Evolutionary conservation across 2,888 invertebrate genomes (phyloP).

Genomic region (Trilocha varians): DNA sequence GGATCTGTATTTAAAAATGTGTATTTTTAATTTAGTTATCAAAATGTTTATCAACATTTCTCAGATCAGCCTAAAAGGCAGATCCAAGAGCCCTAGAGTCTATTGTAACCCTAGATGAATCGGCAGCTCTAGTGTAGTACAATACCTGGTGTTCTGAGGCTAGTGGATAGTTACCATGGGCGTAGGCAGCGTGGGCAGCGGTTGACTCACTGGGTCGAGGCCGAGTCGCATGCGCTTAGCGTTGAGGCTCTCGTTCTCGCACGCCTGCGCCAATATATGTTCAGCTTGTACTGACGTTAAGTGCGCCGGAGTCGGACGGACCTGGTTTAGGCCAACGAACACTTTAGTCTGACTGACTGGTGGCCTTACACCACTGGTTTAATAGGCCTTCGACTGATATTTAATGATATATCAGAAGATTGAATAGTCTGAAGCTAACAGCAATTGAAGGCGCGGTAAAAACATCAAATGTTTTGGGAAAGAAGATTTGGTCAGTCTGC

Average conservation of each 20-base stretch:
- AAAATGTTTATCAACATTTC: no score
- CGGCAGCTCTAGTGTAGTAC: background rate
- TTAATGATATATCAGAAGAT: no score
- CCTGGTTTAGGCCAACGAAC: constrained; percentile 61
- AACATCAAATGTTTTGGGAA: no score
- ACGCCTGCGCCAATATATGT: constrained; percentile 94
- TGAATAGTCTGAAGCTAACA: no score
- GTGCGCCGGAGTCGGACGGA: constrained; percentile 95
- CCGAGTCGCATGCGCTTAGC: constrained; percentile 97
- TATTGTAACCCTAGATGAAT: background rate
- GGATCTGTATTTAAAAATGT: no score
- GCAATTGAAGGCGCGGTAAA: no score
- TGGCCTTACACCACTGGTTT: constrained; percentile 1
- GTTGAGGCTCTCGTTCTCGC: constrained; percentile 97
- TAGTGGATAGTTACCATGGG: constrained; percentile 54
- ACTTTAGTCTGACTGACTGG: background rate
- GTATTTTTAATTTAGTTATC: no score
- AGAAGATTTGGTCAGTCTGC: no score
- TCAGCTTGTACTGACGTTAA: constrained; percentile 97
- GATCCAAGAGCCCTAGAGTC: background rate
- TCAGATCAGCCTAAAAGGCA: constrained; percentile 1
- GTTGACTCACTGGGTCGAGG: constrained; percentile 93
- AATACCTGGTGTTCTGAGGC: background rate
- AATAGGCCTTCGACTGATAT: no score
- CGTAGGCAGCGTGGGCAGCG: constrained; percentile 84